phyloP scores from a whole-genome alignment of 2,888 invertebrate species.

The Lamellibrachia satsuma region DNA sequence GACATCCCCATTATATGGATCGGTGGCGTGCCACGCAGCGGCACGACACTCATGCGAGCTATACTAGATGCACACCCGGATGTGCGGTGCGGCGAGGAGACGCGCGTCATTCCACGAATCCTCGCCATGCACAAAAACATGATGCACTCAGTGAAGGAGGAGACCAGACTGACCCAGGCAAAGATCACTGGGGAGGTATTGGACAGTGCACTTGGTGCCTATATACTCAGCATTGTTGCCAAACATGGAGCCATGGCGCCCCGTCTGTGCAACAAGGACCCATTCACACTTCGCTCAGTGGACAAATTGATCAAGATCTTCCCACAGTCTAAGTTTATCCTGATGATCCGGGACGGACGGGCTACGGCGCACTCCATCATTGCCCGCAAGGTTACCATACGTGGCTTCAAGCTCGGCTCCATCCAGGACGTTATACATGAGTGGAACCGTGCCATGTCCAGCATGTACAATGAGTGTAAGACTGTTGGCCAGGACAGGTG shows the following conservation, averaged over 20 bases:
- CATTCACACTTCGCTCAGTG: background rate
- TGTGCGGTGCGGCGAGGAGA: slow-evolving; percentile 93
- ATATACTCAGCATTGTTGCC: slow-evolving; percentile 86
- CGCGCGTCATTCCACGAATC: slow-evolving; percentile 87
- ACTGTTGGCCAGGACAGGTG: slow-evolving; percentile 69
- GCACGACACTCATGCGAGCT: slow-evolving; percentile 89
- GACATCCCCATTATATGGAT: slow-evolving; percentile 84
- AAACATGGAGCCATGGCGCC: slow-evolving; percentile 76
- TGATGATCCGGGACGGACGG: background rate
- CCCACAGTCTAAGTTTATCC: background rate
- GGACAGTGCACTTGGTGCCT: slow-evolving; percentile 93
- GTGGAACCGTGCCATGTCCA: slow-evolving; percentile 93
- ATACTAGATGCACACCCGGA: slow-evolving; percentile 97
- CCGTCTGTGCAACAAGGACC: background rate
- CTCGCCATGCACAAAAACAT: slow-evolving; percentile 93
- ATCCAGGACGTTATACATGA: slow-evolving; percentile 82
- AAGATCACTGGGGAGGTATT: slow-evolving; percentile 86
- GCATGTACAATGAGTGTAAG: slow-evolving; percentile 90
- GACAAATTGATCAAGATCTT: background rate
- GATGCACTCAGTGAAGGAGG: slow-evolving; percentile 92
- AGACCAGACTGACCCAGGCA: slow-evolving; percentile 88
- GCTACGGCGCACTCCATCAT: background rate
- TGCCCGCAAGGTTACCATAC: background rate
- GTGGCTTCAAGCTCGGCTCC: background rate
- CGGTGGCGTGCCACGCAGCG: slow-evolving; percentile 92